Base-by-base conservation (phyloP, 2,888 invertebrate species). In the Anthophora plumipes region DNA sequence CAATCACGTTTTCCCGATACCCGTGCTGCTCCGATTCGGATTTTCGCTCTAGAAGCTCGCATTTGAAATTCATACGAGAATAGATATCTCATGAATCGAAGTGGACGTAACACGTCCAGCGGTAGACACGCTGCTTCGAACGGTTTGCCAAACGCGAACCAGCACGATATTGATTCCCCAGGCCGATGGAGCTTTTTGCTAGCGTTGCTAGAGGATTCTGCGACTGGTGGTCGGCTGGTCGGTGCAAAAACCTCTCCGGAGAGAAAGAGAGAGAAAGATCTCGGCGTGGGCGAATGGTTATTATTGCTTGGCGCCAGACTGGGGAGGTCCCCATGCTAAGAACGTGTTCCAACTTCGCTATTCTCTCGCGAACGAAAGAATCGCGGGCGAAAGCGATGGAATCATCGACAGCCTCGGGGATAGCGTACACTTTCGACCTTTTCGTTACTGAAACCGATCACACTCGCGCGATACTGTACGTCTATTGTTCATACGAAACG, bases 301-400 rank as follows among this genome's bases (percentile, higher is more conserved):
- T 91, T 92, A 91, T 91, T 90, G 91, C 90, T 83, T 85, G 91
- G 90, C 91, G 91, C 91, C 91, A 89, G 86, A 85, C 84, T 80
- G 84, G 85, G 85, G 85, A 80, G 83, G 81, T 79, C 77, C 72
- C 80, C 80, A 77, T 69, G 77, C 79, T 80, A 83, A 85, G 86
- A 85, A 83, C 77, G 60, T 73, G 73, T 80, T 85, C 60, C 72
- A 64, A 61, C 61, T 57, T 59, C 67, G 55, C 71, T 72, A 76
- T 73, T 71, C 73, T 66, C 72, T 57, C 82, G 67, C 83, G 80
- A 63, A 54, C 50, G 72, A 79, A 85, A 83, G 74, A 87, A 71
- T 52, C 63, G 31, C 17, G 1, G 71, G 55, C 71, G 71, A 81
- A 77, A 77, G 71, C 77, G 83, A 78, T 71, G 69, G 83, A 78